Percentiles rank a stretch among this genome's conserved stretches.
Conservation (phyloP, 2,888 invertebrate species). For the Heliconius ethilla region DNA sequence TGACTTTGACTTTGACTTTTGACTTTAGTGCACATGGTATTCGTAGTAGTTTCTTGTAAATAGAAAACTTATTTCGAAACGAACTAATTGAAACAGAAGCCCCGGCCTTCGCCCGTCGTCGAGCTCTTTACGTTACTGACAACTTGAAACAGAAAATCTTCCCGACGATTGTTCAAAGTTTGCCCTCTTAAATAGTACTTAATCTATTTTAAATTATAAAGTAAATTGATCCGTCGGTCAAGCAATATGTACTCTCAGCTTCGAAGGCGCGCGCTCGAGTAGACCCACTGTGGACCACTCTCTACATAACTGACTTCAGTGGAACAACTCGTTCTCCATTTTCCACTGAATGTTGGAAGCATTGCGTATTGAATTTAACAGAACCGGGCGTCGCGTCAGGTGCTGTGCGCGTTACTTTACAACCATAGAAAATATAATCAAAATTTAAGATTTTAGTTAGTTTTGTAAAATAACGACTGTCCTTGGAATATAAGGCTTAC, state of each 20-base stretch:
- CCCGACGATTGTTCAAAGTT: neutral
- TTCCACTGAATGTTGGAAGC: no score
- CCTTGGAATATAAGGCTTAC: neutral
- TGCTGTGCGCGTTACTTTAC: no score
- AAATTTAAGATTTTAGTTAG: no score
- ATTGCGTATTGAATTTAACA: no score
- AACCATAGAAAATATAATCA: no score
- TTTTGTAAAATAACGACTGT: neutral
- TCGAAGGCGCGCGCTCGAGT: no score
- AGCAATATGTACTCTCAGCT: neutral
- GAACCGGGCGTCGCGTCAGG: no score
- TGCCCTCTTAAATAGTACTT: neutral
- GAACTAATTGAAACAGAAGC: conserved; percentile 33
- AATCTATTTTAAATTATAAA: neutral
- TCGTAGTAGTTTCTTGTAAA: conserved; percentile 1
- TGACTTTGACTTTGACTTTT: no score
- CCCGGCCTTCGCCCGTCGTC: conserved; percentile 33
- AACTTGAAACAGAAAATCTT: neutral
- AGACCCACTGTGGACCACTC: neutral
- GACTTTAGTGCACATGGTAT: neutral
- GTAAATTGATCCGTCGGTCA: neutral
- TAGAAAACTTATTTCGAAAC: neutral
- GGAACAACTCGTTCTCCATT: no score
- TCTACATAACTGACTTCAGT: neutral
- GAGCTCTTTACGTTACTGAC: conserved; percentile 29